Evolutionary conservation across 2,797 vertebrate species (phyloP).

Genomic region (Dallia pectoralis): DNA sequence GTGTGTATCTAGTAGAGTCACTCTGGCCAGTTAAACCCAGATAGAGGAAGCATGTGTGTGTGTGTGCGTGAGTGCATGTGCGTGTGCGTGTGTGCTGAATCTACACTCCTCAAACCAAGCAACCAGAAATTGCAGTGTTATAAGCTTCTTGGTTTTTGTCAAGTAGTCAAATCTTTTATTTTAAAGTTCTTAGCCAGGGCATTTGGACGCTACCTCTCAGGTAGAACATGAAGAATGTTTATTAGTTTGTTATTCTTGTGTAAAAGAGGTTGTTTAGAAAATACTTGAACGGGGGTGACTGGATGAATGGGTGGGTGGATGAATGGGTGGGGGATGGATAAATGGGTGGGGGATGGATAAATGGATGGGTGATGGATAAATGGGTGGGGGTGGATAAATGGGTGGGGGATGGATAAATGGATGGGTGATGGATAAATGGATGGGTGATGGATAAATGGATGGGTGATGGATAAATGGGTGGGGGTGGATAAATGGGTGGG

Average conservation of each 20-base stretch:
- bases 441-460: too few species aligned
- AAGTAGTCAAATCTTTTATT: background rate
- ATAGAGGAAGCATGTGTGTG: constrained; percentile 5
- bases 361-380: too few species aligned
- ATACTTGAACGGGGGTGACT: background rate
- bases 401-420: too few species aligned
- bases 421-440: too few species aligned
- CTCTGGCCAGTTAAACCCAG: background rate
- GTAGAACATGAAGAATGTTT: background rate
- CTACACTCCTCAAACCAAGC: background rate
- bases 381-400: too few species aligned
- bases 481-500: too few species aligned
- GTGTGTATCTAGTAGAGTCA: background rate
- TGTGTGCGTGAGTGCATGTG: constrained; percentile 18
- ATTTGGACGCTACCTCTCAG: background rate
- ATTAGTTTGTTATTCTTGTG: background rate
- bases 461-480: too few species aligned
- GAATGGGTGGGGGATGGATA: too few species aligned
- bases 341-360: too few species aligned
- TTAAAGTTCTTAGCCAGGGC: background rate
- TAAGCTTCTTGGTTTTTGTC: background rate
- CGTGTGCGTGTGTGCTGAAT: background rate
- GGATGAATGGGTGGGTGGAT: background rate
- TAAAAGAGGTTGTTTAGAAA: background rate
- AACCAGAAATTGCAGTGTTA: background rate